These are phyloP conservation scores for Zophobas morio DNA, from an alignment of 1,140 invertebrate genomes.

Conservation along the genomic window DNA sequence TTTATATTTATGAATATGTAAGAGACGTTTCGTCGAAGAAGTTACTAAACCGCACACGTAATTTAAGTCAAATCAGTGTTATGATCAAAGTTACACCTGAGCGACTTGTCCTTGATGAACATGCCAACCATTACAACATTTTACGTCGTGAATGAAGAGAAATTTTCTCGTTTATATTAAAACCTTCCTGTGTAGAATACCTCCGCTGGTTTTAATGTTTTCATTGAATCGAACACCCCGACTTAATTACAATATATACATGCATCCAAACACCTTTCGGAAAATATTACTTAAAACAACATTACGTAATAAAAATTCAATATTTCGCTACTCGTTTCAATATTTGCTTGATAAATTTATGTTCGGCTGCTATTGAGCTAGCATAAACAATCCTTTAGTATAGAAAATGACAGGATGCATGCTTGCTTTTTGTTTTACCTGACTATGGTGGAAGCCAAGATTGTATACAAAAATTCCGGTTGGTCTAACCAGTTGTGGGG, in stretches of 20 bases:
- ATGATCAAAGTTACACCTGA: slow-evolving; percentile 8
- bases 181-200: no score
- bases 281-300: slow-evolving; percentile 32
- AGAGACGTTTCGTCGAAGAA: background rate
- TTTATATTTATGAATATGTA: background rate
- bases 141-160: slow-evolving; percentile 14
- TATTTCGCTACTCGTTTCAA: background rate
- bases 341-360: slow-evolving; percentile 10
- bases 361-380: slow-evolving; percentile 9
- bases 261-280: background rate
- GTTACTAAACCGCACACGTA: background rate
- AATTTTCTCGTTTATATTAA: background rate
- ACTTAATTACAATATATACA: background rate
- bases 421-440: background rate
- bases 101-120: slow-evolving; percentile 2
- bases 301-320: slow-evolving; percentile 33
- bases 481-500: background rate
- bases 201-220: background rate
- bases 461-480: slow-evolving; percentile 12
- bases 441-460: slow-evolving; percentile 3
- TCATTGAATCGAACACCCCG: background rate
- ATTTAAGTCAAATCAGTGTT: slow-evolving; percentile 9
- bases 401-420: slow-evolving; percentile 8
- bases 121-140: slow-evolving; percentile 3
- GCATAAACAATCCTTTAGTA: background rate